These are phyloP conservation scores for Hybognathus amarus DNA, from an alignment of 2,797 vertebrate species.

Conservation along the genomic window DNA sequence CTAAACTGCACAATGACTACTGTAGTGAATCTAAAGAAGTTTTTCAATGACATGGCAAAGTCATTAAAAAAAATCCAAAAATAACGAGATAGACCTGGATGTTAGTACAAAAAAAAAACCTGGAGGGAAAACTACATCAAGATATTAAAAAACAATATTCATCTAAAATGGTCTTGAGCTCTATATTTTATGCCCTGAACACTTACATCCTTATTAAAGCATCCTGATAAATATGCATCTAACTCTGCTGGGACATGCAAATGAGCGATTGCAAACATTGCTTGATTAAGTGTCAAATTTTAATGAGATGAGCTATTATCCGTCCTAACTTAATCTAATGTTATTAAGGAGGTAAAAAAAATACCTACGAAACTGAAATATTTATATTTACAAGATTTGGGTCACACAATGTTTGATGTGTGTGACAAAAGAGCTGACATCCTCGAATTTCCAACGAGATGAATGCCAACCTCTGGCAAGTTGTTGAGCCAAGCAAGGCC, in stretches of 20 bases:
- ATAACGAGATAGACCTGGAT: background rate
- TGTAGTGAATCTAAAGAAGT: slow-evolving; percentile 18
- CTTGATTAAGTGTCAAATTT: slow-evolving; percentile 65
- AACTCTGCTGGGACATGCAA: slow-evolving; percentile 53
- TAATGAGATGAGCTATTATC: slow-evolving; percentile 64
- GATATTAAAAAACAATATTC: background rate
- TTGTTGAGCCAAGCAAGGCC: slow-evolving; percentile 11
- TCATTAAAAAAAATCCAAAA: background rate
- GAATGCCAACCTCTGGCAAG: slow-evolving; percentile 28
- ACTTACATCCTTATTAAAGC: slow-evolving; percentile 51
- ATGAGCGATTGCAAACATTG: slow-evolving; percentile 59
- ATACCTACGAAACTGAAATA: slow-evolving; percentile 45
- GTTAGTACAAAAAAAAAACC: background rate
- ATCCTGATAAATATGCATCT: slow-evolving; percentile 60
- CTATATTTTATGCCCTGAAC: slow-evolving; percentile 34
- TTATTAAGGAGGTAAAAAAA: slow-evolving; percentile 55
- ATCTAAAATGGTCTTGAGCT: background rate
- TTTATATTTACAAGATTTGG: slow-evolving; percentile 51
- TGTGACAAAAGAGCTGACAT: slow-evolving; percentile 20
- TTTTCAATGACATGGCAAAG: slow-evolving; percentile 21
- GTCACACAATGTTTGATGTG: slow-evolving; percentile 41
- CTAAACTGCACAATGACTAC: slow-evolving; percentile 5
- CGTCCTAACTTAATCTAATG: slow-evolving; percentile 56
- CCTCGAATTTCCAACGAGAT: slow-evolving; percentile 41
- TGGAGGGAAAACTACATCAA: background rate